phyloP scores from a whole-genome alignment of 1,140 invertebrate genomes.

The Pentalonia nigronervosa region DNA sequence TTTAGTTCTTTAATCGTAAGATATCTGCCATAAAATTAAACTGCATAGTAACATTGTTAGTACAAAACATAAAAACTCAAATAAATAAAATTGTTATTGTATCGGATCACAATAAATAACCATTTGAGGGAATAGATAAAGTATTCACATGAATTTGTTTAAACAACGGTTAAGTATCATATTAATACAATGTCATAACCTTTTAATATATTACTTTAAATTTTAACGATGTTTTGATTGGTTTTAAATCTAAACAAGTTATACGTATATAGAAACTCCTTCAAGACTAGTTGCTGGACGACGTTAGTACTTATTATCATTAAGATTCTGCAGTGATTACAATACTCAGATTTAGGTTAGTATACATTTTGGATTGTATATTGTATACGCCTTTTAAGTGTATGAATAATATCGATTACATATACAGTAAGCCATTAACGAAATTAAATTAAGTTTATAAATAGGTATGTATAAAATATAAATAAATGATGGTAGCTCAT shows the following conservation, averaged over 20 bases:
- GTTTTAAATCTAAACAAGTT: background rate
- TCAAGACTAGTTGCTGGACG: background rate
- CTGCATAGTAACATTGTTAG: background rate
- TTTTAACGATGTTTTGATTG: background rate
- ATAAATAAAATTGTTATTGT: background rate
- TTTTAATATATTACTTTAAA: background rate
- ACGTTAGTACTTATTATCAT: background rate
- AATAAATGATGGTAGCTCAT: background rate
- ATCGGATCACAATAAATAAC: no score
- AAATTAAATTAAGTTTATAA: background rate
- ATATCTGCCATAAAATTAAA: background rate
- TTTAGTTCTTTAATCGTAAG: background rate
- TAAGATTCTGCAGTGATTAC: background rate
- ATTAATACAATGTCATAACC: background rate
- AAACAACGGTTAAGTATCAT: background rate
- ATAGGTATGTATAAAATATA: background rate
- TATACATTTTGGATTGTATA: background rate
- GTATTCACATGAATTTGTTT: background rate
- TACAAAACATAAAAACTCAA: background rate
- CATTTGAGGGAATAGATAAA: background rate
- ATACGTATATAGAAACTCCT: background rate
- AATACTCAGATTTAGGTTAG: background rate
- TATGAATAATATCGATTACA: background rate
- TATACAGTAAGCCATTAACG: background rate
- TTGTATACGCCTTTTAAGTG: no score